Evolutionary conservation across 2,797 vertebrate genomes (phyloP).

Genomic region (Fistularia commersonii): DNA sequence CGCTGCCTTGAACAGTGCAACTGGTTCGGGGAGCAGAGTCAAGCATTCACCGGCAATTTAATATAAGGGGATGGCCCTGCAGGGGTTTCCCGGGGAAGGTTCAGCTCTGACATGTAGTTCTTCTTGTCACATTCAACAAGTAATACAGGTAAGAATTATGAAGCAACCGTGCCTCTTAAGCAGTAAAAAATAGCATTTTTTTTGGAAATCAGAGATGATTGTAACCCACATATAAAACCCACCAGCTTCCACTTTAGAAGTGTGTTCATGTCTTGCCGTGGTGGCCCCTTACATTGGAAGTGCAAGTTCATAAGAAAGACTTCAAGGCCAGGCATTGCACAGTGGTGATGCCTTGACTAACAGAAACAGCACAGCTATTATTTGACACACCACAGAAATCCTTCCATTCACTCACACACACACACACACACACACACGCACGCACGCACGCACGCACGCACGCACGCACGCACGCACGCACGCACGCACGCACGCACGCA

Average conservation of each 20-base stretch:
- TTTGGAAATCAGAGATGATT: slow-evolving; percentile 47
- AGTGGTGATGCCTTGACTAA: slow-evolving; percentile 35
- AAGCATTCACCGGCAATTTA: slow-evolving; percentile 28
- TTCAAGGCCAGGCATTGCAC: slow-evolving; percentile 53
- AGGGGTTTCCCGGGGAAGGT: slow-evolving; percentile 47
- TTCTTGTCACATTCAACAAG: background rate
- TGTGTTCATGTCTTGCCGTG: too few relatives aligned
- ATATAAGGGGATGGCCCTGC: slow-evolving; percentile 25
- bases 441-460: slow-evolving; percentile 3
- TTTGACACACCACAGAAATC: slow-evolving; percentile 41
- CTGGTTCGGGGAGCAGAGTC: background rate
- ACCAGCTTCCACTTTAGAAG: too few relatives aligned
- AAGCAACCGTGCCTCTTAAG: slow-evolving; percentile 5
- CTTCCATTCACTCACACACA: slow-evolving; percentile 2
- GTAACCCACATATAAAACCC: slow-evolving; percentile 30
- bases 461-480: background rate
- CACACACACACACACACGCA: slow-evolving; percentile 6
- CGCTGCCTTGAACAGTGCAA: too few relatives aligned
- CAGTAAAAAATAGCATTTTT: slow-evolving; percentile 19
- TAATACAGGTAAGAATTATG: slow-evolving; percentile 23
- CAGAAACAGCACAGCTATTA: slow-evolving; percentile 30
- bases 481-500: too few relatives aligned
- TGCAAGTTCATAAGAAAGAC: slow-evolving; percentile 44
- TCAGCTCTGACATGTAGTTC: slow-evolving; percentile 3
- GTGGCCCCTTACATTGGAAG: slow-evolving; percentile 22